Base-by-base conservation (phyloP, 2,797 vertebrate species). In the Agapornis canus region DNA sequence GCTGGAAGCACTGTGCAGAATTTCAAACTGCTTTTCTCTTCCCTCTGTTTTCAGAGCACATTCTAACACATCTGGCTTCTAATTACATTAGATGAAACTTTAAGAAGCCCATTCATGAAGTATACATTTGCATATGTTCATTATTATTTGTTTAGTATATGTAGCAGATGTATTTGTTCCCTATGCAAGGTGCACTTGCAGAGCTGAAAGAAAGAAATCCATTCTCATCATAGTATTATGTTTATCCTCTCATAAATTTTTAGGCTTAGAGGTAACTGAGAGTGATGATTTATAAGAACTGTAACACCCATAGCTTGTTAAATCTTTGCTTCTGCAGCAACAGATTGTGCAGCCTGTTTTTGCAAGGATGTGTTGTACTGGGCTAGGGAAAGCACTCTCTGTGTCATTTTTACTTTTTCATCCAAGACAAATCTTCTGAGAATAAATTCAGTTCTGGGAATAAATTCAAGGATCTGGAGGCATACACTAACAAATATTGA, bases 401-500 rank as follows among this genome's bases (percentile, higher is more conserved):
- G 35, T 78, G 45, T 45, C 40, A 19, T 13, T 86, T 69, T 59
- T 56, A 40, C 26, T 79, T 90, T 71, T 84, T 68, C 26, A 73
- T 47, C 51, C 40, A 70, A 76, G 83, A 57, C 25, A 86, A 72
- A 15, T n/a, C 6, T 80, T 87, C 60, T 68, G 82, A 76, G 72
- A 94, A 86, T 71, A 85, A 76, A 79, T 51, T 82, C 47, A 78
- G 29, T 80, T 87, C 60, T 68, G 82, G 79, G 72, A 94, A 86
- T 71, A 89, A 76, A 76, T 52, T 84, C 48, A 78, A 75, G 56
- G 27, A 47, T 57, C n/a, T 59, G 23, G 27, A 47, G 49, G 12
- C 4, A 39, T 57, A 21, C 9, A 10, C 77, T 42, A 57, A 17
- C 19, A 42, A 37, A 51, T 57, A 51, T 32, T 20, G 52, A 31